Conservation (phyloP, 2,888 invertebrate species). For the Philaethria dido region DNA sequence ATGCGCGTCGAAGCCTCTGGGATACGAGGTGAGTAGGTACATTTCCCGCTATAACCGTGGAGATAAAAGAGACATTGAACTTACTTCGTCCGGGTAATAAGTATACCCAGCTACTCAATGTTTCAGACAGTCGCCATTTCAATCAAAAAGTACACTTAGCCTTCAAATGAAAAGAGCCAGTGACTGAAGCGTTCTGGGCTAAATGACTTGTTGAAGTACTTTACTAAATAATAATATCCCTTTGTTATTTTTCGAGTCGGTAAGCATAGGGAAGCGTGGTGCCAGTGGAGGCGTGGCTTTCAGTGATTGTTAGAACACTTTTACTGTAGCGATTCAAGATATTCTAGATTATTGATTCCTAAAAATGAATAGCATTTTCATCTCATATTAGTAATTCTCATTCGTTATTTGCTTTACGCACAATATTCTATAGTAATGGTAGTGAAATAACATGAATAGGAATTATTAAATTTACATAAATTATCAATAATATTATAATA, state of each 20-base stretch:
- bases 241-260: constrained; percentile 31
- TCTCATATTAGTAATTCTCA: constrained; percentile 18
- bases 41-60: constrained; percentile 71
- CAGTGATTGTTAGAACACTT: constrained; percentile 36
- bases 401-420: constrained; percentile 2
- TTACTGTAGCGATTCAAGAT: constrained; percentile 42
- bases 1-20: constrained; percentile 62
- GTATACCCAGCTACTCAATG: constrained; percentile 59
- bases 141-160: constrained; percentile 53
- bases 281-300: constrained; percentile 39
- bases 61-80: constrained; percentile 82
- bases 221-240: constrained; percentile 35
- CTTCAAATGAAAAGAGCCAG: constrained; percentile 49
- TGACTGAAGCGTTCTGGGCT: constrained; percentile 32
- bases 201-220: constrained; percentile 39
- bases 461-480: background rate
- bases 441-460: background rate
- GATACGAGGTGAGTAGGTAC: constrained; percentile 63
- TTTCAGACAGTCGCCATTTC: constrained; percentile 59
- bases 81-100: constrained; percentile 75
- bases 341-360: constrained; percentile 64
- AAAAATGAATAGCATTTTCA: constrained; percentile 54
- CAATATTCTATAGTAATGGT: background rate
- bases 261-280: constrained; percentile 32
- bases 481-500: background rate